These are phyloP conservation scores for Sebastes paucispinis DNA, from an alignment of 2,797 vertebrate species.

Conservation along the genomic window DNA sequence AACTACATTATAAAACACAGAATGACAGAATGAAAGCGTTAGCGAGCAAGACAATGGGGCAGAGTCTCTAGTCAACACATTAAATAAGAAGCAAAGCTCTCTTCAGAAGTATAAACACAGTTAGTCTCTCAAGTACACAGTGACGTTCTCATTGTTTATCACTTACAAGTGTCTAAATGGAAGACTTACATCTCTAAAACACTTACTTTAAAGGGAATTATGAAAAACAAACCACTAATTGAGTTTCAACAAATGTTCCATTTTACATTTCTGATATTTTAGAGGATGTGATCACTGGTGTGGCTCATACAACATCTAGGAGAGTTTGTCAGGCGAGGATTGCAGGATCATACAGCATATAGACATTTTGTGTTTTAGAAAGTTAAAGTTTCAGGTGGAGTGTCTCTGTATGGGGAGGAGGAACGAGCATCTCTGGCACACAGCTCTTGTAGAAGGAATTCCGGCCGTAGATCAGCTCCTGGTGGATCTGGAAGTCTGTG, in stretches of 20 bases:
- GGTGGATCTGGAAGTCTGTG: too few species aligned
- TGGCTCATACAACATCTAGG: neutral
- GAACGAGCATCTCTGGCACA: too few species aligned
- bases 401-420: too few species aligned
- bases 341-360: neutral
- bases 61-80: neutral
- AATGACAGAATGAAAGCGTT: neutral
- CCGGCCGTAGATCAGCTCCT: too few species aligned
- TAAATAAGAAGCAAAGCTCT: conserved; percentile 11
- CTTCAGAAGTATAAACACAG: conserved; percentile 27
- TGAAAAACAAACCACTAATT: neutral
- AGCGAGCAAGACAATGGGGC: neutral
- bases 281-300: neutral
- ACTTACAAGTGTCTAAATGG: conserved; percentile 8
- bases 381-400: neutral
- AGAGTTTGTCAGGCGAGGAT: neutral
- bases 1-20: neutral
- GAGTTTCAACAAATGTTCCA: neutral
- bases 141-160: conserved; percentile 30
- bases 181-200: neutral
- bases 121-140: conserved; percentile 7
- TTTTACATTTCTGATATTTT: neutral
- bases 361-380: neutral
- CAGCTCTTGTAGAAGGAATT: too few species aligned
- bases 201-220: neutral